These are phyloP conservation scores for Emydocephalus ijimae DNA, from an alignment of 2,113 vertebrate genomes.

Conservation along the genomic window DNA sequence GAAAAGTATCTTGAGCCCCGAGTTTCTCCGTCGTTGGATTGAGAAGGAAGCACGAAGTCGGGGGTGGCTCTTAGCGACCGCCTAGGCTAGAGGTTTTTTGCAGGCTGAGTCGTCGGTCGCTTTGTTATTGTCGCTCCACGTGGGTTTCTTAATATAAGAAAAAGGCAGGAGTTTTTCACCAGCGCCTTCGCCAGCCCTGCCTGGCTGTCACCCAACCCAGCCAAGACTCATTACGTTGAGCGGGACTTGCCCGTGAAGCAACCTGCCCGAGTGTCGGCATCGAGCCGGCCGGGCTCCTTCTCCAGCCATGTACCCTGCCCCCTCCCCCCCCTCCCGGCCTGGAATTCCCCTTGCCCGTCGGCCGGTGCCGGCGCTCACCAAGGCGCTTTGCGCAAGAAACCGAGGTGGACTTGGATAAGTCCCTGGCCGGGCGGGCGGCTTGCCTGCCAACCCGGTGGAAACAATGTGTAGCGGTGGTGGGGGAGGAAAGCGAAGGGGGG, in stretches of 20 bases:
- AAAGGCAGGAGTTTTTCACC: neutral
- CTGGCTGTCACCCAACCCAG: neutral
- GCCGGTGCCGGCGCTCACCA: neutral
- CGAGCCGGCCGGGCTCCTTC: neutral
- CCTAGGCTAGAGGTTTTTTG: neutral
- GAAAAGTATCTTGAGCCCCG: neutral
- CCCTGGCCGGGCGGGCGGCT: neutral
- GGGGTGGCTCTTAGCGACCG: neutral
- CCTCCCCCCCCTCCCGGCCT: neutral
- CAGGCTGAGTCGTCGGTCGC: neutral
- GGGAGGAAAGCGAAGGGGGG: neutral
- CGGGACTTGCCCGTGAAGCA: neutral
- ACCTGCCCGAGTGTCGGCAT: neutral
- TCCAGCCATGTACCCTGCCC: neutral
- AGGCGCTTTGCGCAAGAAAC: neutral
- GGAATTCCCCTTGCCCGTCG: neutral
- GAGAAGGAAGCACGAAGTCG: neutral
- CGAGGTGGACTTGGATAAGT: neutral
- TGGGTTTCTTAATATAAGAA: neutral
- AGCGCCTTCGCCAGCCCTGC: neutral
- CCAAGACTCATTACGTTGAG: neutral
- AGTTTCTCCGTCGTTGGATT: neutral
- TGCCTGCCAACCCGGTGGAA: conserved; percentile 66
- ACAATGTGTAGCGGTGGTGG: conserved; percentile 70
- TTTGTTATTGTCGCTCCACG: neutral